A percentile compares a stretch with the other conserved stretches of the same genome.
Evolutionary conservation across 2,888 invertebrate genomes (phyloP).

Genomic region (Pasiphila rectangulata): DNA sequence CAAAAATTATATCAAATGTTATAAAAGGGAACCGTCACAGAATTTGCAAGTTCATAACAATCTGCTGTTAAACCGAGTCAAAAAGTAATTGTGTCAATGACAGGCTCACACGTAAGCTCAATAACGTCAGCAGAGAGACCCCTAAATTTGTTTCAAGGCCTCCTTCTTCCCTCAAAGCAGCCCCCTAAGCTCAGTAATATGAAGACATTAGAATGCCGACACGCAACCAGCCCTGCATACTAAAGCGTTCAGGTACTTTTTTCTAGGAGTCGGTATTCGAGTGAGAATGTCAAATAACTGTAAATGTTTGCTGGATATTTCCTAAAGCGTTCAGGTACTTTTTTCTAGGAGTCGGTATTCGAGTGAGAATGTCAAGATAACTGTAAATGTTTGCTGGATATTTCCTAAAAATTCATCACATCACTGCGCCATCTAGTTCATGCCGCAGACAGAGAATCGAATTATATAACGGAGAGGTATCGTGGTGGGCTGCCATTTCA

Average conservation of each 20-base stretch:
- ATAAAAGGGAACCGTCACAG: neutral
- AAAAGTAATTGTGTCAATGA: constrained; percentile 46
- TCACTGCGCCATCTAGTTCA: neutral
- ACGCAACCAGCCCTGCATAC: constrained; percentile 44
- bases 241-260: constrained; percentile 41
- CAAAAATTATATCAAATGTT: no score
- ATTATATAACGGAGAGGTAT: constrained; percentile 8
- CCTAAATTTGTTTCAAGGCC: constrained; percentile 36
- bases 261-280: constrained; percentile 9
- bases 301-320: no score
- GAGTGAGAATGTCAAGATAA: neutral
- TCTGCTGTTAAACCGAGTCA: constrained; percentile 15
- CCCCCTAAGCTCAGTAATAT: constrained; percentile 40
- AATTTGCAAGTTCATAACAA: constrained; percentile 5
- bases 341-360: constrained; percentile 9
- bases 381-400: neutral
- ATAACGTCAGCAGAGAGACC: constrained; percentile 40
- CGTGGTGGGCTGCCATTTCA: constrained; percentile 15
- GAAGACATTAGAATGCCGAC: constrained; percentile 46
- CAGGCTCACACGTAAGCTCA: constrained; percentile 44
- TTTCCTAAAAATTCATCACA: neutral
- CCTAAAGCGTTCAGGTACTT: constrained; percentile 41
- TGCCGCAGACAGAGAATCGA: constrained; percentile 8
- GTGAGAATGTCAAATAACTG: no score
- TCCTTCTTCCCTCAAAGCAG: constrained; percentile 30